Evolutionary conservation across 2,888 invertebrate genomes (phyloP).

Genomic region (Zelleria hepariella): DNA sequence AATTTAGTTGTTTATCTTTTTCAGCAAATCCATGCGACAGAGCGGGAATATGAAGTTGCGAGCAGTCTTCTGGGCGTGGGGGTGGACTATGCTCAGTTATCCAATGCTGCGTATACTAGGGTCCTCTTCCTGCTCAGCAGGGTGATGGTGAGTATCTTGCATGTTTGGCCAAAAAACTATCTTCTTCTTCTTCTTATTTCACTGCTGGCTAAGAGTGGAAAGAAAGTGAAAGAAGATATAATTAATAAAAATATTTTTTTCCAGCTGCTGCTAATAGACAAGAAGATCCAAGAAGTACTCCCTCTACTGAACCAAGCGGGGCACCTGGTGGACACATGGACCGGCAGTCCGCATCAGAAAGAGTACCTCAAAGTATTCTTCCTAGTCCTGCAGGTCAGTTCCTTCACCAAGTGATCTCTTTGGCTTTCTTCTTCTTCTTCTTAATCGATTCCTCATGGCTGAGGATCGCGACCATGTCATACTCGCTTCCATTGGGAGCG

Average conservation of each 20-base stretch:
- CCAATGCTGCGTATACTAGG: slow-evolving; percentile 91
- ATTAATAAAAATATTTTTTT: slow-evolving; percentile 21
- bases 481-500: too few relatives aligned
- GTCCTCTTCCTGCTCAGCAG: slow-evolving; percentile 94
- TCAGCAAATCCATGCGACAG: slow-evolving; percentile 94
- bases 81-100: slow-evolving; percentile 95
- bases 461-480: too few relatives aligned
- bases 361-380: slow-evolving; percentile 97
- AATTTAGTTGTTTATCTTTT: too few relatives aligned
- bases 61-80: slow-evolving; percentile 92
- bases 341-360: slow-evolving; percentile 90
- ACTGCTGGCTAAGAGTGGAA: too few relatives aligned
- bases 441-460: too few relatives aligned
- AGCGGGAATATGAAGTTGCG: slow-evolving; percentile 92
- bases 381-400: slow-evolving; percentile 87
- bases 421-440: too few relatives aligned
- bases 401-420: too few relatives aligned
- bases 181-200: too few relatives aligned
- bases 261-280: slow-evolving; percentile 92
- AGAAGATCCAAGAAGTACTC: slow-evolving; percentile 93
- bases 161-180: too few relatives aligned
- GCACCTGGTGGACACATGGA: slow-evolving; percentile 91
- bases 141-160: slow-evolving; percentile 82
- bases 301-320: slow-evolving; percentile 90
- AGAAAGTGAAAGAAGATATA: too few relatives aligned